Conservation (phyloP, 2,113 vertebrate genomes). For the Pogona vitticeps region DNA sequence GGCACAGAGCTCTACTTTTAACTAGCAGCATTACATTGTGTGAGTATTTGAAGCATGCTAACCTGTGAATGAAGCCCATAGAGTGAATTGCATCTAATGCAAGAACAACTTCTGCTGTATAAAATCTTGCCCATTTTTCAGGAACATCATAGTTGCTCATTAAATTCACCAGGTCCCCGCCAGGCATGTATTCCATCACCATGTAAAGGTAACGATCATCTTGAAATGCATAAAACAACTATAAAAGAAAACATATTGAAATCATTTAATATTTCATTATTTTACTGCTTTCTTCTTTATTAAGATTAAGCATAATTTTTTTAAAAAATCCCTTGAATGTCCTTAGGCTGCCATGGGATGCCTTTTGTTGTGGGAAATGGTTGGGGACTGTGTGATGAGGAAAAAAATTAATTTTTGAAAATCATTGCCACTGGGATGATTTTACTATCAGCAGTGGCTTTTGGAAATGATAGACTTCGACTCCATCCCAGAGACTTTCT, state of each 20-base stretch:
- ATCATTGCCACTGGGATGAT: too few species aligned
- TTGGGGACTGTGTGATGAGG: too few species aligned
- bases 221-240: constrained; percentile 99
- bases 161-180: constrained; percentile 96
- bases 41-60: neutral
- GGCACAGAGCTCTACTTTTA: neutral
- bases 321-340: too few species aligned
- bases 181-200: constrained; percentile 99
- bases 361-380: too few species aligned
- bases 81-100: constrained; percentile 97
- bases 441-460: too few species aligned
- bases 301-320: neutral
- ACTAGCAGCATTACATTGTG: neutral
- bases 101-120: constrained; percentile 97
- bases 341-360: too few species aligned
- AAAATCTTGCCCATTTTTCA: constrained; percentile 98
- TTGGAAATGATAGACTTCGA: too few species aligned
- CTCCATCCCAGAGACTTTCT: too few species aligned
- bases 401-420: too few species aligned
- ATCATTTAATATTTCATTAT: neutral
- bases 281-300: neutral
- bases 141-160: constrained; percentile 99
- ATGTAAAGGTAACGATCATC: constrained; percentile 98
- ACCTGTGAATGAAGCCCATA: constrained; percentile 99
- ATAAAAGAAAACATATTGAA: constrained; percentile 50